phyloP scores from a whole-genome alignment of 2,113 vertebrate genomes.

The Mormyrus iriodes region DNA sequence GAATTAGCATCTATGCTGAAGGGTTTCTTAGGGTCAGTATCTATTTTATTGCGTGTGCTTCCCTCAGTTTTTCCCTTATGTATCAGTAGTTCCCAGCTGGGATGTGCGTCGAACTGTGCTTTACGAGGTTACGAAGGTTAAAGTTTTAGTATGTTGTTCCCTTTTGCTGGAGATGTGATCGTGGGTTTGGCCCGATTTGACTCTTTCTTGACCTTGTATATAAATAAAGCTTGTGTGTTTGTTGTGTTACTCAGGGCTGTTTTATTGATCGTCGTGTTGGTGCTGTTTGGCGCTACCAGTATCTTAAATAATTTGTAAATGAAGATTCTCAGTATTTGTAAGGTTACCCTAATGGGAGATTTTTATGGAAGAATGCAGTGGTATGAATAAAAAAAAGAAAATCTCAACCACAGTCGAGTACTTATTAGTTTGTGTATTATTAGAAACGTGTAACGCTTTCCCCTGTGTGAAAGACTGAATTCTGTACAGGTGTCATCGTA shows the following conservation, averaged over 20 bases:
- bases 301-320: not conserved
- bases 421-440: not conserved
- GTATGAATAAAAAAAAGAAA: not conserved
- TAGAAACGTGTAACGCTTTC: not conserved
- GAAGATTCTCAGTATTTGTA: not conserved
- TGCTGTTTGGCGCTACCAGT: not conserved
- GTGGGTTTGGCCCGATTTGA: not conserved
- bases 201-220: not conserved
- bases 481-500: not conserved
- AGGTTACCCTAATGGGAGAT: not conserved
- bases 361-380: not conserved
- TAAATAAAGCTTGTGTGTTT: not conserved
- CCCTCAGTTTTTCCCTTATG: not conserved
- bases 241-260: not conserved
- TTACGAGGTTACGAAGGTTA: too few species aligned
- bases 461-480: not conserved
- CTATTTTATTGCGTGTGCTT: not conserved
- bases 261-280: not conserved
- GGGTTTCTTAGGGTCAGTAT: not conserved
- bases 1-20: not conserved
- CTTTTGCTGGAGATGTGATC: not conserved
- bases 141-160: not conserved
- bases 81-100: not conserved
- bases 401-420: not conserved
- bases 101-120: not conserved